Evolutionary conservation across 2,888 invertebrate species (phyloP), one percentile per base, ranked within the genome.

Genomic region (Oxyteleia sp.): DNA sequence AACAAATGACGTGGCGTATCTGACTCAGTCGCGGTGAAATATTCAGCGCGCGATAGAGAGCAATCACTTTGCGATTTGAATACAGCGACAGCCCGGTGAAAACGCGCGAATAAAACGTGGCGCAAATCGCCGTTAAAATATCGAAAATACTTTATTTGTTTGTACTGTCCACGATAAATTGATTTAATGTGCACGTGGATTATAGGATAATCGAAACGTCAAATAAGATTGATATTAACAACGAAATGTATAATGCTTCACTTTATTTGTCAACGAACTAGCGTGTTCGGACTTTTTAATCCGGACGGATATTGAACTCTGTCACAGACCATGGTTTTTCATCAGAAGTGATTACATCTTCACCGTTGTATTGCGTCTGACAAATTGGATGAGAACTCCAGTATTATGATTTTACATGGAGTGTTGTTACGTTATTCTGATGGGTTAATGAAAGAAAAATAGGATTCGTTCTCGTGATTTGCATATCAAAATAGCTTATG

Each of bases 141-240:
- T 18, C 41, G n/a, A 23, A 20, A 47, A 32, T 43, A 47, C 47
- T 49, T 47, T 57, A 23, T 38, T 57, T 47, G 35, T 35, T 47
- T 47, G 35, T 20, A 8, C 4, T n/a, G 13, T 47, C 18, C 18
- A n/a, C 38, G 15, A 38, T 20, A 38, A 49, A 35, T 49, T 35
- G 49, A 38, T 64, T 64, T 23, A 35, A 16, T 18, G 16, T 47
- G 23, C 10, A 63, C 47, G 38, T 18, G 49, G 7, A 64, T 45
- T 51, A 38, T 10, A 7, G 11, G 49, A 23, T 49, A 49, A 49
- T 64, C 38, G 38, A 49, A 64, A 38, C 23, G 49, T 66, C 55
- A 66, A 41, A 51, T 49, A 18, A 2, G 38, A 53, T 41, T 41
- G 66, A 41, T 68, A 41, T 41, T 53, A 53, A 53, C 66, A 43